A percentile compares a stretch with the other conserved stretches of the same genome.
Conservation (phyloP, 2,888 invertebrate genomes). For the Adela reaumurella region DNA sequence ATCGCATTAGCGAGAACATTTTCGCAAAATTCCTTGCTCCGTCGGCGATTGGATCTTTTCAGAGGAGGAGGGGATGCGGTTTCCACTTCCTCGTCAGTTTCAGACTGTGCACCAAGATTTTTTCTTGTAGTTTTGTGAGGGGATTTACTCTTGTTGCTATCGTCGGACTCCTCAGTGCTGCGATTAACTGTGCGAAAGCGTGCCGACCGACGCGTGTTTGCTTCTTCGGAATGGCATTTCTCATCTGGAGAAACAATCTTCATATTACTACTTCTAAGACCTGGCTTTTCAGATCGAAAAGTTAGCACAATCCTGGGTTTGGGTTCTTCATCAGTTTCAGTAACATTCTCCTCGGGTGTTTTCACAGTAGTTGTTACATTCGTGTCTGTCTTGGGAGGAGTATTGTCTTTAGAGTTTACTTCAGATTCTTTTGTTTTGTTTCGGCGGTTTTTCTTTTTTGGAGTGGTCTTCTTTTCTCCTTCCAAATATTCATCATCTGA, state of each 20-base stretch:
- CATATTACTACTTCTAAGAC: constrained; percentile 49
- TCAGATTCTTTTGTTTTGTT: background rate
- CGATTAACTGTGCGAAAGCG: constrained; percentile 28
- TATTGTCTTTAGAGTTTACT: background rate
- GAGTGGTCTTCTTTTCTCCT: background rate
- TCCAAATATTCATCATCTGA: background rate
- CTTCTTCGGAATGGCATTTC: constrained; percentile 28
- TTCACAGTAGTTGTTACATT: background rate
- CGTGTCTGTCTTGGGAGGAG: background rate
- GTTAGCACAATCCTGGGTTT: constrained; percentile 62
- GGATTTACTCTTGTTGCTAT: constrained; percentile 14
- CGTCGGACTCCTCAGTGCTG: constrained; percentile 35
- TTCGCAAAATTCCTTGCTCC: constrained; percentile 59
- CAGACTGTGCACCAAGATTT: constrained; percentile 24
- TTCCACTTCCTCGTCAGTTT: constrained; percentile 32
- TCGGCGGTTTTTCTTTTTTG: background rate
- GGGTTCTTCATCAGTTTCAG: constrained; percentile 22
- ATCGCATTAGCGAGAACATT: constrained; percentile 68
- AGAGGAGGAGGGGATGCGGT: constrained; percentile 34
- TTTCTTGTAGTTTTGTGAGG: constrained; percentile 25
- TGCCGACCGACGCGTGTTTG: constrained; percentile 31
- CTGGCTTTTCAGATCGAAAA: constrained; percentile 59
- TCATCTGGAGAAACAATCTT: constrained; percentile 48
- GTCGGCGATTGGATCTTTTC: constrained; percentile 62
- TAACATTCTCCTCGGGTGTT: background rate